These are phyloP conservation scores for Callimorpha dominula DNA, from an alignment of 2,888 invertebrate species.

Conservation along the genomic window DNA sequence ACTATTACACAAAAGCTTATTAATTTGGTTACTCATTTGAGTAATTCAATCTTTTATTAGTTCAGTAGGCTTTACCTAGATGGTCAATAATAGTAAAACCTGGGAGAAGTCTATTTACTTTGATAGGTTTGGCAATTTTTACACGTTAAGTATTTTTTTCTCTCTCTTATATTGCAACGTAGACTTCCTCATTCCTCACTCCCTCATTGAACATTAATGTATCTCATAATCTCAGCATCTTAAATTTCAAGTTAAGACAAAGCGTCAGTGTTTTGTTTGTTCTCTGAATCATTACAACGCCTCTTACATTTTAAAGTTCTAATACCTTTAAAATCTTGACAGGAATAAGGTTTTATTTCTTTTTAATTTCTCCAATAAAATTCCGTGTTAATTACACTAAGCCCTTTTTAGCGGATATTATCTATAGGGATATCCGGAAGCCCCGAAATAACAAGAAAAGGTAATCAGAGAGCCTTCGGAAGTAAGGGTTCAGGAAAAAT, in stretches of 20 bases:
- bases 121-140: no score
- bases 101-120: no score
- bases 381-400: conserved; percentile 27
- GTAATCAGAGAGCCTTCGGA: conserved; percentile 34
- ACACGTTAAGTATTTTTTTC: no score
- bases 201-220: no score
- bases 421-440: conserved; percentile 28
- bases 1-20: no score
- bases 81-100: no score
- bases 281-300: neutral
- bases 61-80: no score
- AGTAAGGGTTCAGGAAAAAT: conserved; percentile 40
- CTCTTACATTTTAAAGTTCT: neutral
- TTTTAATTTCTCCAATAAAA: conserved; percentile 27
- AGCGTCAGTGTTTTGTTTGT: neutral
- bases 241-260: neutral
- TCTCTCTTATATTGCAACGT: no score
- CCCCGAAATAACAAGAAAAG: conserved; percentile 29
- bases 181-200: no score
- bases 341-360: conserved; percentile 3
- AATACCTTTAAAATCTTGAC: neutral
- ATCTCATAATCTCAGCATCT: no score
- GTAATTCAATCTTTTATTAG: no score
- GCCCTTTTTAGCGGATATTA: conserved; percentile 30
- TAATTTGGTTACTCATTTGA: no score